These are phyloP conservation scores for Diplazon laetatorius DNA, from an alignment of 2,888 invertebrate species.

Conservation along the genomic window DNA sequence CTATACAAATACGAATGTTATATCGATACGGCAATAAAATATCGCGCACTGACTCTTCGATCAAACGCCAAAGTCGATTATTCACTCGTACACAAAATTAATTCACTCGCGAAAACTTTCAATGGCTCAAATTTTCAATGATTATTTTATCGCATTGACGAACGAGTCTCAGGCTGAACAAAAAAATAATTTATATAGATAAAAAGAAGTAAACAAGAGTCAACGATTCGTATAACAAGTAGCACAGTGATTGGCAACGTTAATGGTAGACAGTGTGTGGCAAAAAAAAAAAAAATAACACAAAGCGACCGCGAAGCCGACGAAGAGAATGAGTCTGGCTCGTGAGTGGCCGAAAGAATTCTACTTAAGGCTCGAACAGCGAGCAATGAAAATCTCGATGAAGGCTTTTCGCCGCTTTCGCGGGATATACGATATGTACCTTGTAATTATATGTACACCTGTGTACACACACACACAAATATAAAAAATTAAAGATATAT, in stretches of 20 bases:
- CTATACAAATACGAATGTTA: background rate
- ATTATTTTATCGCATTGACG: too few species aligned
- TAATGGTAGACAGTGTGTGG: slow-evolving; percentile 29
- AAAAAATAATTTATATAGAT: too few species aligned
- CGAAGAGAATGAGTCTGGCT: background rate
- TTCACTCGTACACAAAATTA: background rate
- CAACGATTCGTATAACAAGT: slow-evolving; percentile 21
- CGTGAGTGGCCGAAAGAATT: slow-evolving; percentile 52
- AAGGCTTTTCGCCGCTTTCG: slow-evolving; percentile 43
- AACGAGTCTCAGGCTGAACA: background rate
- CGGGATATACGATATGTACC: slow-evolving; percentile 53
- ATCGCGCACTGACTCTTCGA: background rate
- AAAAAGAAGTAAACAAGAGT: too few species aligned
- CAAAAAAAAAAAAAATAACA: background rate
- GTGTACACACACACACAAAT: too few species aligned
- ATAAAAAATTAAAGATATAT: too few species aligned
- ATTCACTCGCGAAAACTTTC: background rate
- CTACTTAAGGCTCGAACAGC: slow-evolving; percentile 57
- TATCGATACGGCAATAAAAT: background rate
- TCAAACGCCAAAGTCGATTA: background rate
- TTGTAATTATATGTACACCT: too few species aligned
- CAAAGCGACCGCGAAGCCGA: background rate
- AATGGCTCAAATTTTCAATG: too few species aligned
- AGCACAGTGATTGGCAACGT: slow-evolving; percentile 41
- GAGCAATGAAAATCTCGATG: slow-evolving; percentile 55